These are phyloP conservation scores for Triops longicaudatus DNA, from an alignment of 1,140 invertebrate species.

Conservation along the genomic window DNA sequence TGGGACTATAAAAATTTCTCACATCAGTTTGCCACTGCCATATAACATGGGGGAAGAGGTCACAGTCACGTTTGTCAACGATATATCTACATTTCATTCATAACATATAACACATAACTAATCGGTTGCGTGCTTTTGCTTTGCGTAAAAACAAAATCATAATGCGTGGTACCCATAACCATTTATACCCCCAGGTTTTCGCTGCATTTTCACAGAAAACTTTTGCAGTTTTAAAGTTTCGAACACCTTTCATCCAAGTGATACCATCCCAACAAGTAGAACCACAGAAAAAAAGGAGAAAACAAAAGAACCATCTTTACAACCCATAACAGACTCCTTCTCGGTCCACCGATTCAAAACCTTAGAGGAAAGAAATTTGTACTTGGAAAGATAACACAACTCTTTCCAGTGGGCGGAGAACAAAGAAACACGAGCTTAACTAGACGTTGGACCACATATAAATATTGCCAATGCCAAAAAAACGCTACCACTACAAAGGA, in stretches of 20 bases:
- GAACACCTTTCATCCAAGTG: neutral
- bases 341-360: neutral
- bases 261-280: neutral
- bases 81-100: conserved; percentile 13
- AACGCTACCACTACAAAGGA: neutral
- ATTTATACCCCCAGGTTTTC: neutral
- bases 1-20: neutral
- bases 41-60: neutral
- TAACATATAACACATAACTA: neutral
- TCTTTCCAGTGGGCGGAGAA: neutral
- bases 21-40: neutral
- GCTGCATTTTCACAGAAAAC: conserved; percentile 1
- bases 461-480: neutral
- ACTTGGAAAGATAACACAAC: neutral
- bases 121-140: neutral
- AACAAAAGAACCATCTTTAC: neutral
- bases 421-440: neutral
- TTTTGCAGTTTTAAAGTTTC: neutral
- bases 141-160: neutral
- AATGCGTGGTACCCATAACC: neutral
- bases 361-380: conserved; percentile 17
- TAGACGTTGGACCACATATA: neutral
- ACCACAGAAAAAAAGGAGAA: neutral
- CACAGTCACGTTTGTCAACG: neutral
- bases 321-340: neutral